Evolutionary conservation across 23 tunicate genomes (phyloP).

Genomic region (Oikopleura albicans): DNA sequence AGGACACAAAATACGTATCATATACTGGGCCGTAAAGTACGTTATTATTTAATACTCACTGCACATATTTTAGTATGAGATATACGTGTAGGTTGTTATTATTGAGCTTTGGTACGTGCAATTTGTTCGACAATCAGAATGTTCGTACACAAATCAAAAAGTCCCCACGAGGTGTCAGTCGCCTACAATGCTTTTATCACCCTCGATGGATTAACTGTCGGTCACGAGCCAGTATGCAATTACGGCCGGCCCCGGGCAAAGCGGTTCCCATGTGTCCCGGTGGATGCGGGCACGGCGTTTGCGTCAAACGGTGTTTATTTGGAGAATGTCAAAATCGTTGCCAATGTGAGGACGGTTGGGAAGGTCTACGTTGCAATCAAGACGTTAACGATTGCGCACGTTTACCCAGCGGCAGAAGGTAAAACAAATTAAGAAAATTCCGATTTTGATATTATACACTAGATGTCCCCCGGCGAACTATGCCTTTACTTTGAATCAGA

Average conservation of each 20-base stretch:
- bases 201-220: constrained; percentile 10
- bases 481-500: too few species aligned
- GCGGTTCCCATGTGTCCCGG: background rate
- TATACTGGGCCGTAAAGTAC: too few species aligned
- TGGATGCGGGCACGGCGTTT: background rate
- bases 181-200: constrained; percentile 12
- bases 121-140: too few species aligned
- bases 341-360: background rate
- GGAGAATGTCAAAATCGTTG: background rate
- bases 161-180: background rate
- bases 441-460: too few species aligned
- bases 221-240: background rate
- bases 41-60: too few species aligned
- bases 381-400: background rate
- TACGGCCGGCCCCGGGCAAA: constrained; percentile 6
- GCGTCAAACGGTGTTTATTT: background rate
- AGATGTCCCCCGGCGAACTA: too few species aligned
- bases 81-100: too few species aligned
- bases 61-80: too few species aligned
- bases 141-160: background rate
- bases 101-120: too few species aligned
- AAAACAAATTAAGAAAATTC: too few species aligned
- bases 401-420: background rate
- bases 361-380: background rate
- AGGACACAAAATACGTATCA: too few species aligned